phyloP scores from a whole-genome alignment of 2,113 vertebrate genomes.

The western clawed frog (Xenopus tropicalis) region UCB_Xtro_10.0 CM004444.2:59041001-59041500 shows the following conservation, averaged over 20 bases:
- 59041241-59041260: constrained; percentile 6
- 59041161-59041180: neutral
- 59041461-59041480: too few relatives aligned
- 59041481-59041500: too few relatives aligned
- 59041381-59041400: constrained; percentile 32
- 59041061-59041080: constrained; percentile 14
- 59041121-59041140: constrained; percentile 1
- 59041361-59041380: constrained; percentile 9
- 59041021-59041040: neutral
- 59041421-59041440: neutral
- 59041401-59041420: constrained; percentile 31
- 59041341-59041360: constrained; percentile 7
- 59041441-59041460: too few relatives aligned
- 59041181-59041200: neutral
- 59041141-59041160: constrained; percentile 7
- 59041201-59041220: neutral
- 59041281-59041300: neutral
- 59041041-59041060: constrained; percentile 15
- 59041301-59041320: neutral
- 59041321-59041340: neutral
- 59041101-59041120: constrained; percentile 11
- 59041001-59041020: neutral
- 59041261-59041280: constrained; percentile 17
- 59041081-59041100: neutral
- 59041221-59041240: neutral